Conservation (phyloP, 2,888 invertebrate genomes). For the Eupithecia pulchellata region DNA sequence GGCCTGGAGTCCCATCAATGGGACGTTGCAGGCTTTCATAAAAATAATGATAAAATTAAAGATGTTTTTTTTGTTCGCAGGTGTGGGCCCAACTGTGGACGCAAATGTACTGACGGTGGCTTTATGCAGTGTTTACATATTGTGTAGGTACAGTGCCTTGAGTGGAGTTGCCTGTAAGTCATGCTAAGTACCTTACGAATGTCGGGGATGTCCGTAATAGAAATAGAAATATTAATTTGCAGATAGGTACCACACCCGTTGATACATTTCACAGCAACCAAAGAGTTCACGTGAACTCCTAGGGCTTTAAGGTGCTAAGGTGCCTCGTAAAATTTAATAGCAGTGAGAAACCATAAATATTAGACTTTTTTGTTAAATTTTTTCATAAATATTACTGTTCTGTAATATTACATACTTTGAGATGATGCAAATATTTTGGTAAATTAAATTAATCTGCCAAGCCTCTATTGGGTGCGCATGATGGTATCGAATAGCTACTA, state of each 20-base stretch:
- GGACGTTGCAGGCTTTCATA: no score
- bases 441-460: neutral
- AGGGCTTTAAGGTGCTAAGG: no score
- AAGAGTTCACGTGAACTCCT: no score
- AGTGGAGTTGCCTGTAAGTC: slow-evolving; percentile 55
- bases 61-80: slow-evolving; percentile 59
- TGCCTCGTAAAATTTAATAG: no score
- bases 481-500: neutral
- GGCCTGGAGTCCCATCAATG: no score
- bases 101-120: slow-evolving; percentile 54
- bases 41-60: neutral
- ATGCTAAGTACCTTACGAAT: slow-evolving; percentile 19
- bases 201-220: neutral
- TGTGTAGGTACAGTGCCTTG: slow-evolving; percentile 82
- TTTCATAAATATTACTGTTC: no score
- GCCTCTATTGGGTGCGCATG: neutral
- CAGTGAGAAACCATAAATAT: no score
- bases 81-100: slow-evolving; percentile 57
- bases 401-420: no score
- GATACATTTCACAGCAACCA: no score
- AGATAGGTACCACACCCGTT: no score
- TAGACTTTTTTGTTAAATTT: no score
- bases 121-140: slow-evolving; percentile 65
- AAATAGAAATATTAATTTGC: neutral
- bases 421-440: neutral